Conservation (phyloP, 2,113 vertebrate species). For the Lophura nycthemera region DNA sequence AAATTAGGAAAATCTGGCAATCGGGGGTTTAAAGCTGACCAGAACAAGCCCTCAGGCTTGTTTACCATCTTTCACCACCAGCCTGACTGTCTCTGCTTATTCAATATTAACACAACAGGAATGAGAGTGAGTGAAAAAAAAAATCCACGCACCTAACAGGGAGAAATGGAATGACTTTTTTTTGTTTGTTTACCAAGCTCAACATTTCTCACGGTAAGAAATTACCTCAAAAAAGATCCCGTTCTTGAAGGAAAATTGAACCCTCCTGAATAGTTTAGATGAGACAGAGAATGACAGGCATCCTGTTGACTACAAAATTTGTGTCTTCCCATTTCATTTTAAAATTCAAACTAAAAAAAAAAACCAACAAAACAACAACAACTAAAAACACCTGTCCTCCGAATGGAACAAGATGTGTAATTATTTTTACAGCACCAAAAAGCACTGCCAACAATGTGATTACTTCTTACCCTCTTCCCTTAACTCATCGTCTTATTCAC, state of each 20-base stretch:
- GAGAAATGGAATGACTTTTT: slow-evolving; percentile 66
- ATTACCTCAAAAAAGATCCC: slow-evolving; percentile 45
- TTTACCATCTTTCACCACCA: slow-evolving; percentile 81
- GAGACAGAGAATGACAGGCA: slow-evolving; percentile 32
- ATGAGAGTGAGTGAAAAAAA: slow-evolving; percentile 75
- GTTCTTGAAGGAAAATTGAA: slow-evolving; percentile 21
- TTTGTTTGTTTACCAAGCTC: slow-evolving; percentile 76
- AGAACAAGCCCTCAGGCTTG: slow-evolving; percentile 82
- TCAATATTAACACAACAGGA: slow-evolving; percentile 76
- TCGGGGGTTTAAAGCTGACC: slow-evolving; percentile 81
- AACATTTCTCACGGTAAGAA: slow-evolving; percentile 73
- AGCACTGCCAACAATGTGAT: not conserved
- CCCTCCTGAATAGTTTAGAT: slow-evolving; percentile 32
- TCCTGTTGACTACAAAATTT: slow-evolving; percentile 61
- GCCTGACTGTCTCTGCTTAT: slow-evolving; percentile 78
- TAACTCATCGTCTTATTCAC: not conserved
- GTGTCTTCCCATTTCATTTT: slow-evolving; percentile 39
- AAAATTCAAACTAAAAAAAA: slow-evolving; percentile 8
- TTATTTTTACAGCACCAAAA: slow-evolving; percentile 10
- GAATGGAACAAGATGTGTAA: not conserved
- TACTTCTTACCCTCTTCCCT: not conserved
- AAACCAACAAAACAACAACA: not conserved
- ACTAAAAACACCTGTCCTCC: not conserved
- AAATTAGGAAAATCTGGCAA: slow-evolving; percentile 92
- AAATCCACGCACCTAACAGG: slow-evolving; percentile 75